phyloP scores from a whole-genome alignment of 2,888 invertebrate genomes.

The Tetrapedia diversipes region DNA sequence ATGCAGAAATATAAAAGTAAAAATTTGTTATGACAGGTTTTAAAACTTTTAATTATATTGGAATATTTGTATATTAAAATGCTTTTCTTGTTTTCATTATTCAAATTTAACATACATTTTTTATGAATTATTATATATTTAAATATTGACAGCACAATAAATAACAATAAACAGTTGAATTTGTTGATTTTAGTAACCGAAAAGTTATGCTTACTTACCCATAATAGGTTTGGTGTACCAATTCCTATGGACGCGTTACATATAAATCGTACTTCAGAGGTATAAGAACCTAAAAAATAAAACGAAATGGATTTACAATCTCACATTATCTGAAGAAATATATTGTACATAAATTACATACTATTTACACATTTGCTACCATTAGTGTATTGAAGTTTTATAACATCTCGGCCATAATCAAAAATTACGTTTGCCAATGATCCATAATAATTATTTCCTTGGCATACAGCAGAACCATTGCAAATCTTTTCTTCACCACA shows the following conservation, averaged over 20 bases:
- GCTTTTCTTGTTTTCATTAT: neutral
- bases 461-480: conserved; percentile 73
- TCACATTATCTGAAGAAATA: neutral
- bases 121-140: neutral
- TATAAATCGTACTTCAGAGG: conserved; percentile 70
- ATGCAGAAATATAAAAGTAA: neutral
- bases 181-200: neutral
- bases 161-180: neutral
- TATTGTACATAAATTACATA: too few relatives aligned
- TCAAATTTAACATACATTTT: conserved; percentile 6
- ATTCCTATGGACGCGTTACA: conserved; percentile 68
- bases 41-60: neutral
- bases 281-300: conserved; percentile 72
- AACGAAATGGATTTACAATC: too few relatives aligned
- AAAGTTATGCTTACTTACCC: conserved; percentile 69
- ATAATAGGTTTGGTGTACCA: conserved; percentile 67
- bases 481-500: conserved; percentile 72
- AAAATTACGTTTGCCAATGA: conserved; percentile 68
- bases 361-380: conserved; percentile 71
- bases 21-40: neutral
- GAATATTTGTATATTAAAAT: neutral
- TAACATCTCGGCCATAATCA: conserved; percentile 70
- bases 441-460: conserved; percentile 70
- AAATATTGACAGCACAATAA: conserved; percentile 4
- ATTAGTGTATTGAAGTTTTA: conserved; percentile 72